Base-by-base conservation (phyloP, 2,113 vertebrate species). In the Tautogolabrus adspersus region DNA sequence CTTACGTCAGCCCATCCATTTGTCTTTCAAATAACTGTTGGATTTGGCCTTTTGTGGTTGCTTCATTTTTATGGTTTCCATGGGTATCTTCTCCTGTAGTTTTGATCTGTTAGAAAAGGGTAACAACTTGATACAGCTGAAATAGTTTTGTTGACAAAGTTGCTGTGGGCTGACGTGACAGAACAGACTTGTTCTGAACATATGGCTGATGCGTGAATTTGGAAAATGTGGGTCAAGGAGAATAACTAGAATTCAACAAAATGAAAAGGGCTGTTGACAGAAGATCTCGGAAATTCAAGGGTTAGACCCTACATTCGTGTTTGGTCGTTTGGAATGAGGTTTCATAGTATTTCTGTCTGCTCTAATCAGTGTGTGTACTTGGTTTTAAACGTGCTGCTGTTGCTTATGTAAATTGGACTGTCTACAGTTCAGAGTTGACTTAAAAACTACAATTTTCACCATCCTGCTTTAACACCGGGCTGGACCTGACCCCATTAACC, bases 401-500 rank as follows among this genome's bases (percentile, higher is more conserved):
- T 12, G 21, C 61, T 47, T 49, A 47, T 44, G 58, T 59, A 34
- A 34, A 67, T 15, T 21, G 7, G 62, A 30, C 11, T 13, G 40
- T 37, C 6, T 18, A 8, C 15, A 52, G 9, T n/a, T 8, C 19
- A 52, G 19, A 59, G 15, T 59, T 37, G 12, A 8, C 11, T 30
- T 30, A 57, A 57, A 57, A 30, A 16, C 13, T 3, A 21, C 37
- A 9, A 47, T 76, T 70, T 63, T 18, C 56, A 16, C 15, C 30
- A 54, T 22, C 16, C 38, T 38, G 42, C 57, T 58, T 10, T 77
- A 62, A 79, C 57, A 71, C 23, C 59, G 58, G 30, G 7, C 40
- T 19, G 65, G 62, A 63, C 42, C 57, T 76, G 83, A 90, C 84
- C 81, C 80, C 61, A 78, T 83, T 86, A 72, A 66, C 64, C 46